Conservation (phyloP, 2,888 invertebrate species). For the Perizoma affinitatum region DNA sequence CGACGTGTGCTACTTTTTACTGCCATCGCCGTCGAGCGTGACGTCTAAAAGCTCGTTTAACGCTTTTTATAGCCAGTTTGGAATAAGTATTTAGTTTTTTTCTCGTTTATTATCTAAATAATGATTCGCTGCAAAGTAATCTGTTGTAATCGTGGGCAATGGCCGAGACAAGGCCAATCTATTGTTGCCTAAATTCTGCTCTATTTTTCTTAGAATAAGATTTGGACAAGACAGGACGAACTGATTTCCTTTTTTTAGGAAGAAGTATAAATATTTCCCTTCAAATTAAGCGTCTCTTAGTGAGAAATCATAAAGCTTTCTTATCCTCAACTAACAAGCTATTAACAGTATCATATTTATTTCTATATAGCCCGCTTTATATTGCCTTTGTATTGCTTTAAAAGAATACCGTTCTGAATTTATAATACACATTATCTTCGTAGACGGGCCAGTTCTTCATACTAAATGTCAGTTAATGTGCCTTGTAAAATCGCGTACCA, state of each 20-base stretch:
- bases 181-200: slow-evolving; percentile 51
- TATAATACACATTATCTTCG: slow-evolving; percentile 69
- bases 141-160: slow-evolving; percentile 64
- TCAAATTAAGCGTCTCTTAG: not conserved
- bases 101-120: slow-evolving; percentile 63
- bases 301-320: slow-evolving; percentile 34
- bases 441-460: slow-evolving; percentile 52
- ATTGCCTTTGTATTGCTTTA: slow-evolving; percentile 46
- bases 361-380: slow-evolving; percentile 52
- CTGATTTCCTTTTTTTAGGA: too few relatives aligned
- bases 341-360: slow-evolving; percentile 46
- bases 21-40: slow-evolving; percentile 66
- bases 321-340: slow-evolving; percentile 50
- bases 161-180: slow-evolving; percentile 64
- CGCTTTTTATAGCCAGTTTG: slow-evolving; percentile 71
- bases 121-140: slow-evolving; percentile 62
- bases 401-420: slow-evolving; percentile 65
- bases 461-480: slow-evolving; percentile 48
- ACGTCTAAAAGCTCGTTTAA: slow-evolving; percentile 80
- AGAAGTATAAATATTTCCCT: too few relatives aligned
- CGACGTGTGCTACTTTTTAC: slow-evolving; percentile 71
- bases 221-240: not conserved
- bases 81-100: slow-evolving; percentile 64
- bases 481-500: slow-evolving; percentile 62
- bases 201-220: slow-evolving; percentile 33